phyloP scores from a whole-genome alignment of 92 coral and sea anemone genomes.

The Muricea muricata region DNA sequence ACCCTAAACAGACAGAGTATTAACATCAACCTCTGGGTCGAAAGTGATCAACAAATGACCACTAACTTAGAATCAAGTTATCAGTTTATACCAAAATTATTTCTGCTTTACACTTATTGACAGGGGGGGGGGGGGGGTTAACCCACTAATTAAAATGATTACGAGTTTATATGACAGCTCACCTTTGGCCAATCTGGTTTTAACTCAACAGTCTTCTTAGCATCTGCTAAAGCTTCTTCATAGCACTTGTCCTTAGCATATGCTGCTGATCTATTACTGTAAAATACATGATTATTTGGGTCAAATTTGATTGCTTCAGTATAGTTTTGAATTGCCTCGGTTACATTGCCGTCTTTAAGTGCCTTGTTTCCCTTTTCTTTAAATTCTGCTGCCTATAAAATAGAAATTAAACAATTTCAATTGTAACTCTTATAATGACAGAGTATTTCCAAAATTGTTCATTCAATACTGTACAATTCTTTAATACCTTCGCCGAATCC shows the following conservation, averaged over 20 bases:
- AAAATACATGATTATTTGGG: conserved; percentile 86
- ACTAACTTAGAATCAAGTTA: too few species aligned
- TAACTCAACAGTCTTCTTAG: conserved; percentile 83
- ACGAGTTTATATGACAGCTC: background rate
- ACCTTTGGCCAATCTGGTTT: conserved; percentile 99
- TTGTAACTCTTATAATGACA: background rate
- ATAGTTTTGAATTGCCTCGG: conserved; percentile 84
- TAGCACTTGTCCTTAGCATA: conserved; percentile 82
- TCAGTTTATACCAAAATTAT: too few species aligned
- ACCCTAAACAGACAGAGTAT: conserved; percentile 70
- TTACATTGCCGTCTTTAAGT: conserved; percentile 74
- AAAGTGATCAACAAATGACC: background rate
- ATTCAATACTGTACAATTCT: background rate
- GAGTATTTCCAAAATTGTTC: background rate
- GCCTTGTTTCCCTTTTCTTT: conserved; percentile 87
- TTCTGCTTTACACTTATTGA: too few species aligned
- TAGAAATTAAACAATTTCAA: background rate
- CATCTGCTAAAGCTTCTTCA: conserved; percentile 91
- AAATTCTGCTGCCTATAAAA: conserved; percentile 77
- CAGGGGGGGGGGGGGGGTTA: background rate
- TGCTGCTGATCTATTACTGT: conserved; percentile 98
- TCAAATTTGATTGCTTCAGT: conserved; percentile 89
- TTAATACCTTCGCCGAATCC: background rate
- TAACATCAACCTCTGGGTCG: background rate
- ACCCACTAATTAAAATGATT: background rate